Evolutionary conservation across 1,140 invertebrate genomes (phyloP).

Genomic region (Dendroctonus valens): DNA sequence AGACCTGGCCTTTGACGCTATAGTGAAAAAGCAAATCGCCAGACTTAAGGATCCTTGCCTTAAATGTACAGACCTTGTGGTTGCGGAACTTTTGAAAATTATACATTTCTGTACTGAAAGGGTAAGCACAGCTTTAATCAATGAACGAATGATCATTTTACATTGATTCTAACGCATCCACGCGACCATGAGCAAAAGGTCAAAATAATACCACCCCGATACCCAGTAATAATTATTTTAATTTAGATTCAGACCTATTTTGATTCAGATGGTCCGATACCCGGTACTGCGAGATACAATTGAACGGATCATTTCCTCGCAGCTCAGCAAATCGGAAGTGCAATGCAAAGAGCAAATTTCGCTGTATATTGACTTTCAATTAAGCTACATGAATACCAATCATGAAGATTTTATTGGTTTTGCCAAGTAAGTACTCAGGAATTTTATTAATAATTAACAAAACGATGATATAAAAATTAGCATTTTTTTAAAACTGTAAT

Average conservation of each 20-base stretch:
- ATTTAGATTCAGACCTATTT: not conserved
- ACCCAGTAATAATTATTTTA: conserved; percentile 1
- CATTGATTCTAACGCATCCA: not conserved
- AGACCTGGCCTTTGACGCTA: conserved; percentile 99
- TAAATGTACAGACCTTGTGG: conserved; percentile 97
- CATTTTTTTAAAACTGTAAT: too few relatives aligned
- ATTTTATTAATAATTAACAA: not conserved
- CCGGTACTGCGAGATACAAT: conserved; percentile 96
- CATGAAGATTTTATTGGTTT: conserved; percentile 99
- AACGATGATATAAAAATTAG: not conserved
- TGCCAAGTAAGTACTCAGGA: conserved; percentile 80
- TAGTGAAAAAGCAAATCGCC: conserved; percentile 98
- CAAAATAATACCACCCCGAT: too few relatives aligned
- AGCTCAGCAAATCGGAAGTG: conserved; percentile 92
- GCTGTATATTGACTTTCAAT: conserved; percentile 92
- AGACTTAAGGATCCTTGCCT: conserved; percentile 95
- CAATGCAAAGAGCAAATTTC: conserved; percentile 94
- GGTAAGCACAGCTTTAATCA: conserved; percentile 54
- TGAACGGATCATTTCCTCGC: conserved; percentile 92
- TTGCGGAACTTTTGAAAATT: conserved; percentile 91
- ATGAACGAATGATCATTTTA: not conserved
- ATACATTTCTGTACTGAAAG: conserved; percentile 91
- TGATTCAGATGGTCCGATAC: conserved; percentile 86
- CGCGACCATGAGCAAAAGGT: too few relatives aligned
- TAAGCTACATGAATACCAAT: conserved; percentile 99